These are phyloP conservation scores for Gallinago stenura DNA, from an alignment of 2,797 vertebrate species.

Conservation along the genomic window DNA sequence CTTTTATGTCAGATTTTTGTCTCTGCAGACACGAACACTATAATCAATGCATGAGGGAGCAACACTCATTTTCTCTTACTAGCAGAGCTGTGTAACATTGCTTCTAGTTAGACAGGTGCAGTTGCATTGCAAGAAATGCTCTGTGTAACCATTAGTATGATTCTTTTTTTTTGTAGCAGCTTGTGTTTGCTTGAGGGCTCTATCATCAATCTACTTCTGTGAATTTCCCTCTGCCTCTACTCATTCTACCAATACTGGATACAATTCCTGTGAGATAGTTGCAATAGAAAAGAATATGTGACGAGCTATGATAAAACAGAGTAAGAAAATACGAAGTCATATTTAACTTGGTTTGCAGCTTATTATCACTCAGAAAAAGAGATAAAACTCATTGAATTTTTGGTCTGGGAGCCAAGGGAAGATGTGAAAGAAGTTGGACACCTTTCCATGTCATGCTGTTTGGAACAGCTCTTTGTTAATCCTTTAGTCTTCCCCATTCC, in stretches of 20 bases:
- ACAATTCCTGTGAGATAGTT: neutral
- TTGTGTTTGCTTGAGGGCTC: slow-evolving; percentile 35
- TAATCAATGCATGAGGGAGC: slow-evolving; percentile 32
- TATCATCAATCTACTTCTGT: slow-evolving; percentile 1
- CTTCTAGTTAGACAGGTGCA: neutral
- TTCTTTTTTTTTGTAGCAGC: neutral
- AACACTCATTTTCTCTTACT: slow-evolving; percentile 11
- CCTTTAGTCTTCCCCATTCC: neutral
- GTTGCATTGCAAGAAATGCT: slow-evolving; percentile 12
- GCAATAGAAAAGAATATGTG: neutral
- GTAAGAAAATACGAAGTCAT: neutral
- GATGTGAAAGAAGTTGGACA: neutral
- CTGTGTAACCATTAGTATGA: slow-evolving; percentile 17
- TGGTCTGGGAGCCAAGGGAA: neutral
- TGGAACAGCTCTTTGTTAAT: neutral
- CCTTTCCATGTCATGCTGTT: neutral
- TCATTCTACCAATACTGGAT: neutral
- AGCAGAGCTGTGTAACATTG: neutral
- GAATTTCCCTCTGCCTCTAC: neutral
- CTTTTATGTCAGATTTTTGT: slow-evolving; percentile 42
- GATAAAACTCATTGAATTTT: neutral
- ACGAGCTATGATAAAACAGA: neutral
- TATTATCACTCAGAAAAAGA: neutral
- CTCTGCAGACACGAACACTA: slow-evolving; percentile 17
- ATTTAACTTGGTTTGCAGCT: neutral